A percentile compares a stretch with the other conserved stretches of the same genome.
These are phyloP conservation scores for Flexamia atlantica DNA, from an alignment of 2,888 invertebrate genomes.

Conservation along the genomic window DNA sequence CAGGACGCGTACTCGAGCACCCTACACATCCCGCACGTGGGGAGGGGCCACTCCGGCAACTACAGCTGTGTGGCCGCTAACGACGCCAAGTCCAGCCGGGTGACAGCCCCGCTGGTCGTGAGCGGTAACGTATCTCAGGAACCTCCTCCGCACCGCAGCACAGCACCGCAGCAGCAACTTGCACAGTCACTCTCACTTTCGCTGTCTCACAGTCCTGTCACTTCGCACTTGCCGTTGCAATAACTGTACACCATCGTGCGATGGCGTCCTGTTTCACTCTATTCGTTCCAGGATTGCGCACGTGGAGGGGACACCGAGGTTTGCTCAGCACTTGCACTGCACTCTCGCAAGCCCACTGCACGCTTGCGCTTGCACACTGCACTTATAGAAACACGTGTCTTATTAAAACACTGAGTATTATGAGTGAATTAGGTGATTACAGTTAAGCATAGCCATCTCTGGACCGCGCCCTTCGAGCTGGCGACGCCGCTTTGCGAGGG, in stretches of 20 bases:
- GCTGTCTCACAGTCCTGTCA: background rate
- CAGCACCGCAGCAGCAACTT: conserved; percentile 34
- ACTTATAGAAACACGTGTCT: conserved; percentile 26
- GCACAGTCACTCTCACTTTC: conserved; percentile 1
- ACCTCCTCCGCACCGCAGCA: conserved; percentile 7
- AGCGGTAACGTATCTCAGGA: conserved; percentile 78
- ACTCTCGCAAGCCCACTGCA: conserved; percentile 47
- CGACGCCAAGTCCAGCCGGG: conserved; percentile 83
- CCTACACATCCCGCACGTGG: conserved; percentile 83
- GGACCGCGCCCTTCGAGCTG: too few species aligned
- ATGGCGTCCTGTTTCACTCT: background rate
- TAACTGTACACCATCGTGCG: background rate
- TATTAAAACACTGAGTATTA: background rate
- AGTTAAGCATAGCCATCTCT: too few species aligned
- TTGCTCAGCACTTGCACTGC: conserved; percentile 49
- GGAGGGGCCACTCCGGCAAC: conserved; percentile 82
- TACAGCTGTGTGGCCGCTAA: conserved; percentile 86
- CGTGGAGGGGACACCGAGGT: background rate
- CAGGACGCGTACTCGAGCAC: conserved; percentile 74
- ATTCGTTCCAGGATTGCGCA: conserved; percentile 10
- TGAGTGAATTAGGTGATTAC: background rate
- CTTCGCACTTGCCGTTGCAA: background rate
- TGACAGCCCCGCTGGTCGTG: conserved; percentile 82
- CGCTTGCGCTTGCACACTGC: conserved; percentile 55
- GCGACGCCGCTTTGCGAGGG: background rate